Evolutionary conservation across 2,888 invertebrate species (phyloP).

Genomic region (Aspidiotus destructor): DNA sequence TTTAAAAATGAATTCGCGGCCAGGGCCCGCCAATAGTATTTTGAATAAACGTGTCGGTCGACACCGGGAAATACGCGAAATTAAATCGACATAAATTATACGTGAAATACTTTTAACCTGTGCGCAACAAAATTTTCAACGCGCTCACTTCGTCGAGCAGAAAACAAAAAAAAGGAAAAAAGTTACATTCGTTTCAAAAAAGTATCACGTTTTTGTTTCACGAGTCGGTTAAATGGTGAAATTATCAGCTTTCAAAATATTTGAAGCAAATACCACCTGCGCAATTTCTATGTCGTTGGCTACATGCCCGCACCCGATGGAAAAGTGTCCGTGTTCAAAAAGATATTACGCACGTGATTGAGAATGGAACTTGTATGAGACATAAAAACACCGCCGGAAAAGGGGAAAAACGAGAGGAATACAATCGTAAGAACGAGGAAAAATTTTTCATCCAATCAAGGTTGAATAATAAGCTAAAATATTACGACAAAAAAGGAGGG

Average conservation of each 20-base stretch:
- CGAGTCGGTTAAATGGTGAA: background rate
- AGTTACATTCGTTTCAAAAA: background rate
- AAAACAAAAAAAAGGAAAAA: background rate
- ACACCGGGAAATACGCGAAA: background rate
- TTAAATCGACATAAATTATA: background rate
- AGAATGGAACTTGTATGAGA: too few species aligned
- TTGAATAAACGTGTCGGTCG: too few species aligned
- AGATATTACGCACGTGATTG: too few species aligned
- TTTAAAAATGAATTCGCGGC: too few species aligned
- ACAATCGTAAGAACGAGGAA: background rate
- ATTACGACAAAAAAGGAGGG: background rate
- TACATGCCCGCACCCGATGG: too few species aligned
- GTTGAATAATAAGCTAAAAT: background rate
- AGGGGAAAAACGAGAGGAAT: too few species aligned
- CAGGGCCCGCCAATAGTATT: too few species aligned
- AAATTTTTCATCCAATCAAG: background rate
- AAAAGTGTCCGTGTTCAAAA: too few species aligned
- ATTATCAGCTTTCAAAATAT: slow-evolving; percentile 2
- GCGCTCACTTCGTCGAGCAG: background rate
- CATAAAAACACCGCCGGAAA: too few species aligned
- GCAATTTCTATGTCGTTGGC: too few species aligned
- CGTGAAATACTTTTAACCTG: background rate
- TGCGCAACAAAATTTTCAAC: background rate
- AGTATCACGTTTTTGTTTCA: slow-evolving; percentile 1
- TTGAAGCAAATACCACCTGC: background rate